Percentiles rank a stretch among this genome's conserved stretches.
Evolutionary conservation across 2,113 vertebrate species (phyloP).

Genomic region (Pseudopodoces humilis): DNA sequence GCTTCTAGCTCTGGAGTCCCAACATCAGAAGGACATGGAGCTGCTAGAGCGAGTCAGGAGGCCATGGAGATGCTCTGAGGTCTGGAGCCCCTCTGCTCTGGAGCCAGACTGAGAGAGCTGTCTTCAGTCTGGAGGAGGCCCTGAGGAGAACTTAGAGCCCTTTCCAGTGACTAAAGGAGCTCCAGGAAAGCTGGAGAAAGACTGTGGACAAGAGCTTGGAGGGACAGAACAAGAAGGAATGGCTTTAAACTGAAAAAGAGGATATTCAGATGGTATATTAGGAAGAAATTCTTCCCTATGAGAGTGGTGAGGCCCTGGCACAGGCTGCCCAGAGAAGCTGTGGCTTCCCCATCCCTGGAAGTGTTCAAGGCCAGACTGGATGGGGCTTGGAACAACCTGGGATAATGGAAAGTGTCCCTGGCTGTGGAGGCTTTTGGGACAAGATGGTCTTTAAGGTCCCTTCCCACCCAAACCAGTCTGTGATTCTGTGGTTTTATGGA

Average conservation of each 20-base stretch:
- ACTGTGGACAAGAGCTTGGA: neutral
- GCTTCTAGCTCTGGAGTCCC: neutral
- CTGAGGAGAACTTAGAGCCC: neutral
- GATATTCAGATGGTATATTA: neutral
- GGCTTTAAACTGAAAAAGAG: neutral
- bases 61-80: rapidly evolving
- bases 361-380: neutral
- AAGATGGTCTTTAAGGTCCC: neutral
- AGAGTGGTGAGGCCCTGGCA: neutral
- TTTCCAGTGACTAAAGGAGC: neutral
- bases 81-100: neutral
- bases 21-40: neutral
- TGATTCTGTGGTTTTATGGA: neutral
- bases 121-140: neutral
- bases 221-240: neutral
- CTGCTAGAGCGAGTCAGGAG: neutral
- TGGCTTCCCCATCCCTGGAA: neutral
- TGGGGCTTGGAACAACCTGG: neutral
- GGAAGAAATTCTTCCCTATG: neutral
- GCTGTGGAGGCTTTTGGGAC: neutral
- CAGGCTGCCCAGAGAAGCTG: neutral
- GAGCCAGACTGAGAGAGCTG: neutral
- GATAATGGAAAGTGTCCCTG: neutral
- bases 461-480: neutral
- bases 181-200: neutral